Evolutionary conservation across 2,113 vertebrate species (phyloP), one percentile per base, ranked within the genome.

Genomic region (Uria lomvia): DNA sequence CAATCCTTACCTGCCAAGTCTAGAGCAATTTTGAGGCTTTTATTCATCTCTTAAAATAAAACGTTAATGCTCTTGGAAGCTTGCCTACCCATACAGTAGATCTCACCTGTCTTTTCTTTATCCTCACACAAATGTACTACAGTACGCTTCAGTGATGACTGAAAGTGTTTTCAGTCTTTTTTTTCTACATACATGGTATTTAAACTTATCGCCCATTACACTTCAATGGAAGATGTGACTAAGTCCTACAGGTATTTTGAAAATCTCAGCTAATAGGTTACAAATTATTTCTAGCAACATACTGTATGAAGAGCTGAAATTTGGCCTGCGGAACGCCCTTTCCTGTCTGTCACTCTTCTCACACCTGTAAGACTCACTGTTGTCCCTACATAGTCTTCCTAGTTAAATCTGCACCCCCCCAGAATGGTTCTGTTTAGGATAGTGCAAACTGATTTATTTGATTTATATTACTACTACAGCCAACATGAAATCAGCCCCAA

Each of bases 1-100:
- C 92, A 97, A 91, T 49, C 87, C 47, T 92, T 97, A 97, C 95
- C 94, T 98, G 97, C 96, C 95, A 94, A 96, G 88, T 92, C 94
- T 88, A 74, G 79, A 96, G 90, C 78, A 81, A 89, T 90, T 96
- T 56, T 91, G 63, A 95, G 86, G 75, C 65, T 52, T 96, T 96
- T 92, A 87, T 96, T 96, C 84, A 92, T 84, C 74, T 66, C 91
- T 90, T 90, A 70, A 94, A 95, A 96, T 79, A 92, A 85, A 95
- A 95, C 13, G 45, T 78, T 94, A 88, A 95, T 93, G 73, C 70
- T 80, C 58, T 78, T 96, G 95, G 94, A 92, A 87, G 34, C 47
- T 67, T 92, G 94, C 94, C 96, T 92, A 80, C 73, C 76, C 67
- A 71, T 86, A 88, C 94, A 89, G 80, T 86, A 89, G 88, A 92